Base-by-base conservation (phyloP, 2,113 vertebrate genomes). In the Elaphurus davidianus region DNA sequence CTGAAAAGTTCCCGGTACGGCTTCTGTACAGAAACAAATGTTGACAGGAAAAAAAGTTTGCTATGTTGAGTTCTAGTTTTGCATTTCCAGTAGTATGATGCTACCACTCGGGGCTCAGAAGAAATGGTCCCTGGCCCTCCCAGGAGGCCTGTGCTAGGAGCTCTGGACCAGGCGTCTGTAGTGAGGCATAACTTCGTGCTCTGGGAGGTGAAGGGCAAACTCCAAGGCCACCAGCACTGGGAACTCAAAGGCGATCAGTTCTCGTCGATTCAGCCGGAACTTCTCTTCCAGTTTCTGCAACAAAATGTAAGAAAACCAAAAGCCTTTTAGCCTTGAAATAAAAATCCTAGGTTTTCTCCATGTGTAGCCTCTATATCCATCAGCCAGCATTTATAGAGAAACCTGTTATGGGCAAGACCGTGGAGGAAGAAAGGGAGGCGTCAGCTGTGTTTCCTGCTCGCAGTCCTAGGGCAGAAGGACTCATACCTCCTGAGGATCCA, bases 201-300 rank as follows among this genome's bases (percentile, higher is more conserved):
- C 99, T 0, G 99, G 99, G 27, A 99, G 99, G 98, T 99, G 99
- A 78, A 99, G 99, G 83, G 99, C 99, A 96, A 99, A 99, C 98
- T 99, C 99, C 98, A 99, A 99, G 94, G 99, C 99, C 98, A 99
- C 99, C 98, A 99, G 98, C 93, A 99, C 99, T 0, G 99, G 99
- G 98, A 99, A 99, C 98, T 99, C 99, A 1, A 99, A 99, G 98
- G 99, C 99, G 4, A 99, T 99, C 98, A 99, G 99, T 98, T 99
- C 99, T 25, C 99, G 99, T 71, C 99, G 99, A 98, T 99, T 99
- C 98, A 99, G 99, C 90, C 99, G 98, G 99, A 99, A 99, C 98
- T 99, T 99, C 99, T 99, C 99, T 99, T 99, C 99, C 99, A 99
- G 99, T 99, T 99, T 99, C 99, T 99, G 98, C 64, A 96, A 94